Evolutionary conservation across 2,797 vertebrate genomes (phyloP), one percentile per base, ranked within the genome.

Genomic region (Intellagama lesueurii): DNA sequence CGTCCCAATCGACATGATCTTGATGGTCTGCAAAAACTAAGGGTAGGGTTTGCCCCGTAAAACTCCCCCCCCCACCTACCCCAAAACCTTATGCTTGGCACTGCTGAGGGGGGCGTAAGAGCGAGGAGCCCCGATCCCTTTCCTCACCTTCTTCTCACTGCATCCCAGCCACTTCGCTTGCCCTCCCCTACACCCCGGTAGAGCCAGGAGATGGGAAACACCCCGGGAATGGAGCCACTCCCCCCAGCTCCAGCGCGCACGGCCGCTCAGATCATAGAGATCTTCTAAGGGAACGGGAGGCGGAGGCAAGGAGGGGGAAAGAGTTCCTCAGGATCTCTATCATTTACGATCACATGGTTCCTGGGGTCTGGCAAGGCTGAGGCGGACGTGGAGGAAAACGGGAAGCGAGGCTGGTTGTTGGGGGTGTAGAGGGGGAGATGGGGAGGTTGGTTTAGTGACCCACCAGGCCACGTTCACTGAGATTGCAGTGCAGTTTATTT

Each of bases 211-310:
- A 85, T 17, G n/a, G 9, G 52, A 16, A 87, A 70, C 89, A 90
- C 72, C 72, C 72, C 3, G 72, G 24, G 44, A 44, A 9, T 7
- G 60, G 85, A 70, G 85, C 89, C 89, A 77, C 89, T 11, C 89
- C 89, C 73, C 17, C 80, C 17, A 7, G 83, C 7, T 28, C 30
- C 83, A 12, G 69, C n/a, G 78, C 88, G 88, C 88, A 86, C 88
- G 24, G 28, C 52, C 84, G 60, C 6, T 40, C 79, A 17, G 89
- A 87, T 83, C 89, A 87, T 90, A 90, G 85, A 87, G 85, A 87
- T 77, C 64, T 87, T 83, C 16, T 52, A 47, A 32, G 35, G 49
- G 66, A 78, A 89, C 35, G n/a, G 49, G 22, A 72, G 88, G 28
- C 28, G 52, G 52, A 72, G 32, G 40, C 5, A 47, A 70, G 72